These are phyloP conservation scores for Rhizoglyphus robini DNA, from an alignment of 1,140 invertebrate genomes.

Conservation along the genomic window DNA sequence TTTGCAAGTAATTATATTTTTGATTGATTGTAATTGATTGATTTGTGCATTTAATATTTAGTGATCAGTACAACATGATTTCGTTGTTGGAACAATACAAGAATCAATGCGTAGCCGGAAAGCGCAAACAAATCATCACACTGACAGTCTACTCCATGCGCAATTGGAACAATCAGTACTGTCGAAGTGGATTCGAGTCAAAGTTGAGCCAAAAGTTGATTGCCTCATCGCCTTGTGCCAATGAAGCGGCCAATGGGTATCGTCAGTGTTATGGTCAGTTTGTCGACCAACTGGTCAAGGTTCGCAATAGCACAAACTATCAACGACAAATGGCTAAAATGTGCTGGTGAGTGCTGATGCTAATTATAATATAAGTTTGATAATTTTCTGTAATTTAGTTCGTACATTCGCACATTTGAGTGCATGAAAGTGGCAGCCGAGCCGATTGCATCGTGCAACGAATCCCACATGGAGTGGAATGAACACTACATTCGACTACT, in stretches of 20 bases:
- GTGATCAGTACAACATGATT: too few relatives aligned
- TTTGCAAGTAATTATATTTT: too few relatives aligned
- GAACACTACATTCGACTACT: not conserved
- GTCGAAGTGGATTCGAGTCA: not conserved
- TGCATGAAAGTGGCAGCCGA: too few relatives aligned
- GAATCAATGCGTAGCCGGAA: not conserved
- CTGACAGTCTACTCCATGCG: not conserved
- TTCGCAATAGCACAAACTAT: not conserved
- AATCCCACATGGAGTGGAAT: not conserved
- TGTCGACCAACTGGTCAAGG: not conserved
- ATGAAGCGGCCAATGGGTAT: not conserved
- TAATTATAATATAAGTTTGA: not conserved
- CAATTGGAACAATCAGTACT: not conserved
- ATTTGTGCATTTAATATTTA: too few relatives aligned
- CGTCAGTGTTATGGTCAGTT: not conserved
- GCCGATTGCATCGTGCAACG: not conserved
- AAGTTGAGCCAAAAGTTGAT: not conserved
- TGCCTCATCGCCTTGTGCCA: not conserved
- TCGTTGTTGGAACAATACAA: not conserved
- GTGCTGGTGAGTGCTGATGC: not conserved
- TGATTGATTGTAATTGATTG: too few relatives aligned
- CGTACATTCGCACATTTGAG: not conserved
- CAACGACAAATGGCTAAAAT: not conserved
- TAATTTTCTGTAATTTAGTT: not conserved
- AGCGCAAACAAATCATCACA: not conserved